Percentiles rank a stretch among this genome's conserved stretches.
phyloP scores from a whole-genome alignment of 2,113 vertebrate genomes.

The Protobothrops mucrosquamatus region DNA sequence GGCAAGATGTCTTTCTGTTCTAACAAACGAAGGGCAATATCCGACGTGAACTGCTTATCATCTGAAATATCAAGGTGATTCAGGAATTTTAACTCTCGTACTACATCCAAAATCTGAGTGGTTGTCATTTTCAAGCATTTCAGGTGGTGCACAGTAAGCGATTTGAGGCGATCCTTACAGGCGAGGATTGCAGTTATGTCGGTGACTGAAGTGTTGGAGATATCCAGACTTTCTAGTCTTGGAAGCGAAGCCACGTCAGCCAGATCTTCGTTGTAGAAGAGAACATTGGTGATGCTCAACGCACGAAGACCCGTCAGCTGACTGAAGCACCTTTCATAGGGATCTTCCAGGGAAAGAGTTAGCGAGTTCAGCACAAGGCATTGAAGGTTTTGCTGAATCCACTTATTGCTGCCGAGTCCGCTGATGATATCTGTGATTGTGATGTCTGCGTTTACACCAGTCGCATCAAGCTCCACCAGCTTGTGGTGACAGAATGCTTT shows the following conservation, averaged over 20 bases:
- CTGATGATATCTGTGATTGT: conserved; percentile 95
- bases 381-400: conserved; percentile 89
- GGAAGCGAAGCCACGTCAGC: conserved; percentile 89
- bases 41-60: conserved; percentile 98
- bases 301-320: conserved; percentile 85
- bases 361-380: conserved; percentile 91
- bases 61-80: conserved; percentile 97
- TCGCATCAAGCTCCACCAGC: conserved; percentile 91
- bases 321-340: conserved; percentile 85
- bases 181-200: conserved; percentile 90
- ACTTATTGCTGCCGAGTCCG: conserved; percentile 90
- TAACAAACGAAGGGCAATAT: conserved; percentile 92
- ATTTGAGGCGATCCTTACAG: conserved; percentile 88
- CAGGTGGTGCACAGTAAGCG: conserved; percentile 94
- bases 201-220: conserved; percentile 96
- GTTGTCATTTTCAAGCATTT: conserved; percentile 99
- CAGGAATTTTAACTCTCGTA: conserved; percentile 85
- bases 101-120: conserved; percentile 88
- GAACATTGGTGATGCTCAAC: conserved; percentile 91
- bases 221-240: conserved; percentile 92
- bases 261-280: conserved; percentile 94
- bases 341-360: conserved; percentile 93
- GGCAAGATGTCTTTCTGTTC: conserved; percentile 89
- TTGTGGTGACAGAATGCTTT: conserved; percentile 93
- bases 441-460: conserved; percentile 94